Conservation (phyloP, 2,888 invertebrate species). For the Thereva nobilitata region DNA sequence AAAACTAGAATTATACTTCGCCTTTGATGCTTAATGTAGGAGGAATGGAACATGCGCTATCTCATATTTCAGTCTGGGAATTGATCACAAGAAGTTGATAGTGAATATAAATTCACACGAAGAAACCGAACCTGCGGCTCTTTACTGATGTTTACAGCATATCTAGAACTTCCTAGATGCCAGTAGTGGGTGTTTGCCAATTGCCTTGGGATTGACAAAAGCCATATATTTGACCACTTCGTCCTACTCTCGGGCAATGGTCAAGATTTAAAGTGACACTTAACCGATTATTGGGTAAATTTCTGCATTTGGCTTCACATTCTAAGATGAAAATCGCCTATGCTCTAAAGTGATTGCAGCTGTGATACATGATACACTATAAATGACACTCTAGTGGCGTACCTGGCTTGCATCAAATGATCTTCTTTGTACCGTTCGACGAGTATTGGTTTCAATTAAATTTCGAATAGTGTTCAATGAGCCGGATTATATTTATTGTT, state of each 20-base stretch:
- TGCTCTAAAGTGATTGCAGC: neutral
- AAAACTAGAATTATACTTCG: too few species aligned
- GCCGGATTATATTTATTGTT: conserved; percentile 23
- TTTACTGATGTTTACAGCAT: conserved; percentile 1
- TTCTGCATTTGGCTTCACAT: conserved; percentile 21
- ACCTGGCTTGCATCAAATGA: neutral
- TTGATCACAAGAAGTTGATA: too few species aligned
- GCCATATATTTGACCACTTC: conserved; percentile 14
- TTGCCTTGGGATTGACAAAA: conserved; percentile 26
- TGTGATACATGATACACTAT: too few species aligned
- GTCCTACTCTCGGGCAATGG: conserved; percentile 5
- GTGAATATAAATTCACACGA: neutral
- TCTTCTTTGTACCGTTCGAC: conserved; percentile 18
- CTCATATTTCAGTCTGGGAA: too few species aligned
- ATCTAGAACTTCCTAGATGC: conserved; percentile 19
- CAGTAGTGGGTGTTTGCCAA: conserved; percentile 30
- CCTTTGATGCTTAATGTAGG: too few species aligned
- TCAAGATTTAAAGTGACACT: conserved; percentile 23
- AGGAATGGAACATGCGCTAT: too few species aligned
- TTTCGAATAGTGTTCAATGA: too few species aligned
- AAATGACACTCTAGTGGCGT: too few species aligned
- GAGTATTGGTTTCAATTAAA: too few species aligned
- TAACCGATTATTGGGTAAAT: conserved; percentile 24
- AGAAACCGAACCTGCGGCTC: neutral
- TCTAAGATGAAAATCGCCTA: neutral